Percentiles rank a stretch among this genome's conserved stretches.
phyloP scores from a whole-genome alignment of 2,113 vertebrate species.

The Platycercus adscitus region DNA sequence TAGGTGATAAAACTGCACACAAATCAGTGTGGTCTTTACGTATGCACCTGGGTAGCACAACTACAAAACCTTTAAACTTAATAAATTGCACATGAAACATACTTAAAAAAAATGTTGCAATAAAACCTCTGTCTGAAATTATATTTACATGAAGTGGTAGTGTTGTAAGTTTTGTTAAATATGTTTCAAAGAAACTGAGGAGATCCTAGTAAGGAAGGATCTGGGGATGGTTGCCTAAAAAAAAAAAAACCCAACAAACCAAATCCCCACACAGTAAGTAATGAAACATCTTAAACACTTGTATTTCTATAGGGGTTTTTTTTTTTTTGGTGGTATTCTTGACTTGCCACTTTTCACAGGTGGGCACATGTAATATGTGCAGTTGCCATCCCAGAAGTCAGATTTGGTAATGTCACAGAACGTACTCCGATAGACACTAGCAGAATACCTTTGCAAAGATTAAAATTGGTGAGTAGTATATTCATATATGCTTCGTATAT shows the following conservation, averaged over 20 bases:
- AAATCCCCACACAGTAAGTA: neutral
- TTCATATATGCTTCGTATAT: conserved; percentile 35
- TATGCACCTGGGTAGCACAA: neutral
- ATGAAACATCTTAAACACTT: neutral
- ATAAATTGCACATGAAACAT: neutral
- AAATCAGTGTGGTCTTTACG: fast-evolving
- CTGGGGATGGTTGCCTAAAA: neutral
- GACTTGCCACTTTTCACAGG: conserved; percentile 76
- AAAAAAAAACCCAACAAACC: neutral
- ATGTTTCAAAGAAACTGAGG: neutral
- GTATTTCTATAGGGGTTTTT: neutral
- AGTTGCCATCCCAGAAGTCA: conserved; percentile 92
- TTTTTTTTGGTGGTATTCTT: conserved; percentile 62
- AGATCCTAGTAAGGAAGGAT: neutral
- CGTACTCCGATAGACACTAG: conserved; percentile 91
- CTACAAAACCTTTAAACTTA: neutral
- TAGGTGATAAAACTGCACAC: neutral
- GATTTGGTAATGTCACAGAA: conserved; percentile 88
- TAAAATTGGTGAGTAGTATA: conserved; percentile 89
- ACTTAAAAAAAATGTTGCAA: neutral
- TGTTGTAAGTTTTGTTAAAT: neutral
- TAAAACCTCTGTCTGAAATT: neutral
- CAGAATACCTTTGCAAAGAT: conserved; percentile 91
- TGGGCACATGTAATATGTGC: conserved; percentile 98
- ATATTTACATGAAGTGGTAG: neutral